Conservation (phyloP, 2,888 invertebrate genomes). For the Leptopilina drosophilae region DNA sequence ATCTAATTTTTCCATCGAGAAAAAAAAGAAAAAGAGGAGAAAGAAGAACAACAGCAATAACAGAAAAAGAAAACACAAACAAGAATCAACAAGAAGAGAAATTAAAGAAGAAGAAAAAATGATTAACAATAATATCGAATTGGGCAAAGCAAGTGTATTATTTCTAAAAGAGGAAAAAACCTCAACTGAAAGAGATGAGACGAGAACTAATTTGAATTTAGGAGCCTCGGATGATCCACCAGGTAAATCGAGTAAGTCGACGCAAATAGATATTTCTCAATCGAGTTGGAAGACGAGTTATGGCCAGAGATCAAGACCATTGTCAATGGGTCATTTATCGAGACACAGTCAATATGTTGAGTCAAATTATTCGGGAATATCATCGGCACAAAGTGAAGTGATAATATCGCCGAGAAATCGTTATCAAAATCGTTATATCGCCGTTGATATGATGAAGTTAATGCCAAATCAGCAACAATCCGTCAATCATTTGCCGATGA, state of each 20-base stretch:
- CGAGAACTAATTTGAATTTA: constrained; percentile 17
- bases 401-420: constrained; percentile 64
- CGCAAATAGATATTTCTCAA: constrained; percentile 69
- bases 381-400: constrained; percentile 68
- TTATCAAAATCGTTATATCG: constrained; percentile 65
- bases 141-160: neutral
- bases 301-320: constrained; percentile 65
- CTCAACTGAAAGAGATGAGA: neutral
- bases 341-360: constrained; percentile 62
- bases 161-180: constrained; percentile 18
- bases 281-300: constrained; percentile 56
- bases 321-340: constrained; percentile 66
- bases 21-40: no score
- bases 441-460: constrained; percentile 69
- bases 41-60: no score
- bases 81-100: no score
- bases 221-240: constrained; percentile 46
- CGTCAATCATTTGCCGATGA: constrained; percentile 47
- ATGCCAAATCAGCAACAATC: constrained; percentile 55
- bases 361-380: constrained; percentile 60
- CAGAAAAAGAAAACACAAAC: no score
- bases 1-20: no score
- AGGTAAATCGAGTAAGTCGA: constrained; percentile 65
- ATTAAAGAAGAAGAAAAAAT: neutral
- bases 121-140: constrained; percentile 20